These are phyloP conservation scores for Eriosoma lanigerum DNA, from an alignment of 1,140 invertebrate species.

Conservation along the genomic window DNA sequence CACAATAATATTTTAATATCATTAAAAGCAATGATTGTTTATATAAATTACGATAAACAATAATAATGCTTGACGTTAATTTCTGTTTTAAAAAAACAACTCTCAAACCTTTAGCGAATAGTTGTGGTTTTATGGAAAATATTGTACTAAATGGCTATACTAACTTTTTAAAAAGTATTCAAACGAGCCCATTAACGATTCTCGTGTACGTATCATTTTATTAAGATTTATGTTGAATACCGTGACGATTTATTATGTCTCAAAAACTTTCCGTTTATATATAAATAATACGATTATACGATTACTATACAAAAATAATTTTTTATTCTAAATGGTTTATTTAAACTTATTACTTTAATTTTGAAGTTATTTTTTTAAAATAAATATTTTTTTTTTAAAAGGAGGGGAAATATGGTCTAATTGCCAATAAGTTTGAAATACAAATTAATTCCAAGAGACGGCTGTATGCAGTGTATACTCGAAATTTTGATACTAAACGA, in stretches of 20 bases:
- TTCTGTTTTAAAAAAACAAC: background rate
- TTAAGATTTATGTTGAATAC: constrained; percentile 12
- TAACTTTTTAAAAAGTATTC: background rate
- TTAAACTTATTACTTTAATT: too few relatives aligned
- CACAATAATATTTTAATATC: too few relatives aligned
- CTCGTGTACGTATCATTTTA: background rate
- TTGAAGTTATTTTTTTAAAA: too few relatives aligned
- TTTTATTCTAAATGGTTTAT: too few relatives aligned
- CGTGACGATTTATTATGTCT: background rate
- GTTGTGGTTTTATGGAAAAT: background rate
- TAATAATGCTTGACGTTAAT: background rate
- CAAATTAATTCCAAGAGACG: background rate
- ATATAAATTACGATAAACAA: too few relatives aligned
- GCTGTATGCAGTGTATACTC: too few relatives aligned
- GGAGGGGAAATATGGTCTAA: too few relatives aligned
- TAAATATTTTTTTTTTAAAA: too few relatives aligned
- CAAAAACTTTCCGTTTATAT: background rate
- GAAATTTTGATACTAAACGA: too few relatives aligned
- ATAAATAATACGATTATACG: background rate
- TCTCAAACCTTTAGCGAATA: background rate
- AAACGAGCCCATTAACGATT: background rate
- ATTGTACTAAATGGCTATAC: background rate
- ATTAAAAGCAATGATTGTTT: too few relatives aligned
- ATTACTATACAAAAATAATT: too few relatives aligned
- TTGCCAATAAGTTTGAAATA: background rate